phyloP scores from a whole-genome alignment of 2,888 invertebrate genomes.

The Imbricaverruca yamaguchii region DNA sequence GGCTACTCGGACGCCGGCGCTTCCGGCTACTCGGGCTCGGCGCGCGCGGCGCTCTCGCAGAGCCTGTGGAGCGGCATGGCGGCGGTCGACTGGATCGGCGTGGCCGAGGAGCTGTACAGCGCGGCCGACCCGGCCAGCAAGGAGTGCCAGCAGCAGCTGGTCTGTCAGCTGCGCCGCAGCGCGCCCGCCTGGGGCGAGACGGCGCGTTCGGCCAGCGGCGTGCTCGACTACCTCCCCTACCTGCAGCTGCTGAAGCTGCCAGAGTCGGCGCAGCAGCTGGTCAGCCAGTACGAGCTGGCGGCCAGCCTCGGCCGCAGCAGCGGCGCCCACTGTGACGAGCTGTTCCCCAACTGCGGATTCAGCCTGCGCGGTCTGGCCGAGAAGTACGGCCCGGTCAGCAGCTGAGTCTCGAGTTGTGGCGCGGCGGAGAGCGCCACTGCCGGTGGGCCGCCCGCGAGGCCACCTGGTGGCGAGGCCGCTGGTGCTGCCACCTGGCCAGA shows the following conservation, averaged over 20 bases:
- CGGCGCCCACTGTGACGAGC: neutral
- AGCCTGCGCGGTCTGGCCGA: neutral
- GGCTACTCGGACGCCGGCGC: neutral
- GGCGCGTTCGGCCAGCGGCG: neutral
- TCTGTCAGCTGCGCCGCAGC: neutral
- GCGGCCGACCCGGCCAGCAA: neutral
- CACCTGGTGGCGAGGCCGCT: no score
- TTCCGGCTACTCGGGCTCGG: neutral
- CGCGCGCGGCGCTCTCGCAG: neutral
- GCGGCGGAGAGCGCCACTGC: no score
- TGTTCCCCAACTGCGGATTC: neutral
- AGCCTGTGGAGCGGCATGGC: neutral
- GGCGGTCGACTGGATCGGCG: neutral
- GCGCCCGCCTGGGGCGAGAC: neutral
- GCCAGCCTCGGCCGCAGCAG: neutral
- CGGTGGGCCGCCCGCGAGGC: no score
- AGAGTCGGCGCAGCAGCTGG: neutral
- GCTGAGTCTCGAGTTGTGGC: neutral
- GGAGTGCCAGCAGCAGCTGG: neutral
- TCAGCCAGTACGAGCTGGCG: neutral
- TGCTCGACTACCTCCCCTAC: conserved; percentile 6
- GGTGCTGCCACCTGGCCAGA: no score
- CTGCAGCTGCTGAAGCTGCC: neutral
- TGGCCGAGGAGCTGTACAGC: neutral
- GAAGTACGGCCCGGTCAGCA: neutral